Base-by-base conservation (phyloP, 2,797 vertebrate genomes). In the Denticeps clupeoides region DNA sequence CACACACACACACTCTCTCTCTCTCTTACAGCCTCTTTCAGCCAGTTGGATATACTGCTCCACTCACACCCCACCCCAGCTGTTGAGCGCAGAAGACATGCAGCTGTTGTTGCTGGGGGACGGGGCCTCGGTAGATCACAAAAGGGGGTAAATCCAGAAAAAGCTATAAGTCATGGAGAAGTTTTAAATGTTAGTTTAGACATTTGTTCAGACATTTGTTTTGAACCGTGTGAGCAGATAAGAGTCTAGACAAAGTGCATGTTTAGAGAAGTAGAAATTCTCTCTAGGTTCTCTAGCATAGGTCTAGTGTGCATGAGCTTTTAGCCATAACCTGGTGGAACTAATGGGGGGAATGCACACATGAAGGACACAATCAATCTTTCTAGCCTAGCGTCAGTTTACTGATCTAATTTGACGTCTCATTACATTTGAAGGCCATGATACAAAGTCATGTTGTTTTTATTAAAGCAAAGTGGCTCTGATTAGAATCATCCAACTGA, bases 361-460 rank as follows among this genome's bases (percentile, higher is more conserved):
- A 50, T 44, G 3, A 43, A 28, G 37, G 25, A 33, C 25, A 18
- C 35, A 38, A 32, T 25, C n/a, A 10, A 32, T 25, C 41, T 24
- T 24, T 28, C 41, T 11, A 7, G 15, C 49, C 42, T 42, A 19
- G 21, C 18, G 24, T 49, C 28, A 28, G 28, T 49, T 13, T 13
- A 13, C n/a, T 32, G 9, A 45, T 56, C 28, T 40, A 27, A 44
- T 47, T 47, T 38, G 29, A 55, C 44, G 48, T 29, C n/a, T 32
- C 33, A 46, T 51, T 41, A 23, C 12, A 45, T 49, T 47, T 26
- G 5, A 45, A 15, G 18, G 23, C 41, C 22, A 33, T 32, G 15
- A 42, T 3, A 12, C 27, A 38, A 12, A 46, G 13, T 51, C 52
- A 49, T 33, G 12, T 29, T 45, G 25, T 25, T 52, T 41, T 48